These are phyloP conservation scores for Phortica magna DNA, from an alignment of 2,888 invertebrate species.

Conservation along the genomic window DNA sequence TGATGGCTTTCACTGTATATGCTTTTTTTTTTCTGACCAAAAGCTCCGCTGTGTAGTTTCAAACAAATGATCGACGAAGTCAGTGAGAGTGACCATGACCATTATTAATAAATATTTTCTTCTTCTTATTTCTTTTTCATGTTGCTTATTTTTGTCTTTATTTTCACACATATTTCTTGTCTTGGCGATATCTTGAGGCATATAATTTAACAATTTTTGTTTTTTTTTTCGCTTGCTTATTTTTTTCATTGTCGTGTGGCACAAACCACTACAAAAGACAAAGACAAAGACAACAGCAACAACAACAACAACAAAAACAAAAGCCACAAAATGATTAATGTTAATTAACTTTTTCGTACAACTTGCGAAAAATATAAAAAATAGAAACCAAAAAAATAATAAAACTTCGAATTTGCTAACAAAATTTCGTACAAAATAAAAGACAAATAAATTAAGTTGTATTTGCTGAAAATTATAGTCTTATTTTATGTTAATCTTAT, in stretches of 20 bases:
- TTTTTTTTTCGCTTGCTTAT: not conserved
- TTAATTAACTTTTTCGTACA: constrained; percentile 52
- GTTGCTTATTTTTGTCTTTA: constrained; percentile 25
- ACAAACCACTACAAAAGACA: constrained; percentile 32
- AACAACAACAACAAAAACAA: constrained; percentile 15
- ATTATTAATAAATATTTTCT: constrained; percentile 17
- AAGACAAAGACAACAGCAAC: constrained; percentile 26
- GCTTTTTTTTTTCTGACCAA: not conserved
- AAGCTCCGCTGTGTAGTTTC: not conserved
- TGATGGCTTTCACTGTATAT: not conserved
- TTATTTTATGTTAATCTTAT: constrained; percentile 52
- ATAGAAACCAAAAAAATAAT: constrained; percentile 33
- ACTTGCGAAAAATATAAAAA: constrained; percentile 34
- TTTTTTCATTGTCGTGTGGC: constrained; percentile 49
- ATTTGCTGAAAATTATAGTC: constrained; percentile 48
- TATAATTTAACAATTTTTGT: not conserved
- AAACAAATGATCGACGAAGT: not conserved
- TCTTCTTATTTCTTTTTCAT: constrained; percentile 22
- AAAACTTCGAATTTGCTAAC: not conserved
- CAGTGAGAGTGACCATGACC: constrained; percentile 56
- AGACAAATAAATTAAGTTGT: constrained; percentile 59
- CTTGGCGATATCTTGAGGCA: not conserved
- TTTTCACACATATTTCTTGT: not conserved
- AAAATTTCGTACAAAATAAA: constrained; percentile 1
- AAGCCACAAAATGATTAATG: constrained; percentile 56